Evolutionary conservation across 2,113 vertebrate species (phyloP).

Genomic region (Psittacara wagleri): DNA sequence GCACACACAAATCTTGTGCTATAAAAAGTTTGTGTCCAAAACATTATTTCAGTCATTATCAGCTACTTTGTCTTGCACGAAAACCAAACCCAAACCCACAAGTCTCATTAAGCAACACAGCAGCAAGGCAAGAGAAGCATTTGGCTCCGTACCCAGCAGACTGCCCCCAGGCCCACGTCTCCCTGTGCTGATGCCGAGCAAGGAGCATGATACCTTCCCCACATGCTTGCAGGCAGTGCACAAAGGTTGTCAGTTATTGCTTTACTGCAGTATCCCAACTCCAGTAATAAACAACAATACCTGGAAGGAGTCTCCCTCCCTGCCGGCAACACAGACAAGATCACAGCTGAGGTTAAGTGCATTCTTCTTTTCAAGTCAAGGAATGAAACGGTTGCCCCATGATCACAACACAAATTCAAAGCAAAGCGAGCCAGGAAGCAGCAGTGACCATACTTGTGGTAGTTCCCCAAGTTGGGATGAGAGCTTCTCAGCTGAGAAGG

Average conservation of each 20-base stretch:
- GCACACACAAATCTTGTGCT: rapidly evolving
- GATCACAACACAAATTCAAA: neutral
- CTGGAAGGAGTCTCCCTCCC: neutral
- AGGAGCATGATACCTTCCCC: rapidly evolving
- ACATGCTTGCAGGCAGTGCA: rapidly evolving
- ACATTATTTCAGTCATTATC: neutral
- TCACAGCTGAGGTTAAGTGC: neutral
- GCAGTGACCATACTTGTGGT: neutral
- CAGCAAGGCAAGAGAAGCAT: rapidly evolving
- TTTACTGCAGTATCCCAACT: neutral
- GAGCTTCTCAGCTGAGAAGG: neutral
- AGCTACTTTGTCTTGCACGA: neutral
- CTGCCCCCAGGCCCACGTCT: neutral
- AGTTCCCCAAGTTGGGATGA: neutral
- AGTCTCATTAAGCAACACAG: rapidly evolving
- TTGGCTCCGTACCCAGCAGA: neutral
- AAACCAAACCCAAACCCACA: rapidly evolving
- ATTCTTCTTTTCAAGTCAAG: neutral
- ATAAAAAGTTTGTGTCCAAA: rapidly evolving
- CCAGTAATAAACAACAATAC: neutral
- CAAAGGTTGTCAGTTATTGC: neutral
- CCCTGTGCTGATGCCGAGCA: rapidly evolving
- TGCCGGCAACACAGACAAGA: neutral
- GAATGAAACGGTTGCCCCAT: neutral
- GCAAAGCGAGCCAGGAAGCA: neutral